Evolutionary conservation across 2,888 invertebrate genomes (phyloP).

Genomic region (Zaprionus obscuricornis): DNA sequence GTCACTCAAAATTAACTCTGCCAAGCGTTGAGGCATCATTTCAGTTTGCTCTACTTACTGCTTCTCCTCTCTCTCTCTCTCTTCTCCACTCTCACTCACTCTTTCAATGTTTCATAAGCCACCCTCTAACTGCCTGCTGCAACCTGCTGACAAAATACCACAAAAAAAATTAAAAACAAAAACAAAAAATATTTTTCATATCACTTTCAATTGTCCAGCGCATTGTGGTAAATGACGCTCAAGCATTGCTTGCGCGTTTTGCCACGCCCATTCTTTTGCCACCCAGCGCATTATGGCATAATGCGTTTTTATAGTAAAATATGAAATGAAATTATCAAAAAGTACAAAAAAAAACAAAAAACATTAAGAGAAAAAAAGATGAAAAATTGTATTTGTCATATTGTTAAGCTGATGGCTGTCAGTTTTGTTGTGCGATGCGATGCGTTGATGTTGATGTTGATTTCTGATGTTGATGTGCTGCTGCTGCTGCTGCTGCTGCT

Average conservation of each 20-base stretch:
- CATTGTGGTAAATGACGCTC: conserved; percentile 68
- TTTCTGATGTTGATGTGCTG: conserved; percentile 1
- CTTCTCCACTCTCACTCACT: background rate
- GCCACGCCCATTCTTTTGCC: conserved; percentile 39
- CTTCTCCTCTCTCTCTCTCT: background rate
- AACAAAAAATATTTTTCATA: conserved; percentile 57
- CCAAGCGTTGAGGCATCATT: conserved; percentile 62
- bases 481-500: conserved; percentile 3
- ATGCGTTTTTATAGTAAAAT: conserved; percentile 72
- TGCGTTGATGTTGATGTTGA: too few relatives aligned
- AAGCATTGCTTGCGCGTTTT: conserved; percentile 42
- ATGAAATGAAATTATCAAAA: conserved; percentile 66
- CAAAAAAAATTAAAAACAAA: conserved; percentile 40
- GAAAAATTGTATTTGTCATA: conserved; percentile 79
- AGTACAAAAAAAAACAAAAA: conserved; percentile 20
- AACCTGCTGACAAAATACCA: conserved; percentile 62
- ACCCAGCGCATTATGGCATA: conserved; percentile 72
- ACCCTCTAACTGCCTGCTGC: background rate
- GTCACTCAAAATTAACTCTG: conserved; percentile 75
- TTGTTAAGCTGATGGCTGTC: conserved; percentile 76
- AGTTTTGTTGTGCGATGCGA: conserved; percentile 36
- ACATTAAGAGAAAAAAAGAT: conserved; percentile 49
- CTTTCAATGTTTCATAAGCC: background rate
- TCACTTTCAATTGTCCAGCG: conserved; percentile 73
- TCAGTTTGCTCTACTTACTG: conserved; percentile 11